phyloP scores from a whole-genome alignment of 2,113 vertebrate species.

The Scomber scombrus region DNA sequence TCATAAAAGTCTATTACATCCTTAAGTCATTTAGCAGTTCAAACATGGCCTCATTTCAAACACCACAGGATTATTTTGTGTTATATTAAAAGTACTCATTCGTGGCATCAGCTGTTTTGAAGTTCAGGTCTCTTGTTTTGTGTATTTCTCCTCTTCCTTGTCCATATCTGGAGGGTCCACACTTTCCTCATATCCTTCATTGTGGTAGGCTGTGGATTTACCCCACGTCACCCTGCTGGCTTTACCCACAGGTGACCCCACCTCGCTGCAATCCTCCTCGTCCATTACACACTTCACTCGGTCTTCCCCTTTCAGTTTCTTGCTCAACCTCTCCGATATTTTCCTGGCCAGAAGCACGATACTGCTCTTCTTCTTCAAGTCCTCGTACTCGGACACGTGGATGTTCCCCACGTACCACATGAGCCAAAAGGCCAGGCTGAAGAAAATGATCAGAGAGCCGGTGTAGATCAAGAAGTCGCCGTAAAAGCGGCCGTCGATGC shows the following conservation, averaged over 20 bases:
- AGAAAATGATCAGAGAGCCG: constrained; percentile 79
- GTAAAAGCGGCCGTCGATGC: constrained; percentile 68
- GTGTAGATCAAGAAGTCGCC: constrained; percentile 85
- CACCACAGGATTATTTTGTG: too few species aligned
- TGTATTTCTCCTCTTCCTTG: fast-evolving
- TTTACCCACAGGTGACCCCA: not conserved
- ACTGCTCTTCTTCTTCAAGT: constrained; percentile 21
- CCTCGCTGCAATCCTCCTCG: not conserved
- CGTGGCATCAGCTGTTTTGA: not conserved
- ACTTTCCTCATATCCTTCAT: constrained; percentile 59
- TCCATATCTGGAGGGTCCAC: constrained; percentile 11
- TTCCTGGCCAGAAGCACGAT: constrained; percentile 72
- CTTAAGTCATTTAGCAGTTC: too few species aligned
- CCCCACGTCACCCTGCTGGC: constrained; percentile 74
- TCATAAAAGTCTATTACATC: too few species aligned
- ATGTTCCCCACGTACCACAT: constrained; percentile 86
- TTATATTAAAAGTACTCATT: too few species aligned
- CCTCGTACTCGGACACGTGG: constrained; percentile 35
- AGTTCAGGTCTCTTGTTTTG: not conserved
- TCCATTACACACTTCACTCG: not conserved
- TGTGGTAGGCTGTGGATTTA: constrained; percentile 51
- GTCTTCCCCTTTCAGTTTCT: constrained; percentile 31
- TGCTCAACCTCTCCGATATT: constrained; percentile 70
- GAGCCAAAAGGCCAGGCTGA: constrained; percentile 81
- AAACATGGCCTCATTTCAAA: too few species aligned